A percentile compares a stretch with the other conserved stretches of the same genome.
phyloP scores from a whole-genome alignment of 1,140 invertebrate species.

The Melanaphis sacchari region DNA sequence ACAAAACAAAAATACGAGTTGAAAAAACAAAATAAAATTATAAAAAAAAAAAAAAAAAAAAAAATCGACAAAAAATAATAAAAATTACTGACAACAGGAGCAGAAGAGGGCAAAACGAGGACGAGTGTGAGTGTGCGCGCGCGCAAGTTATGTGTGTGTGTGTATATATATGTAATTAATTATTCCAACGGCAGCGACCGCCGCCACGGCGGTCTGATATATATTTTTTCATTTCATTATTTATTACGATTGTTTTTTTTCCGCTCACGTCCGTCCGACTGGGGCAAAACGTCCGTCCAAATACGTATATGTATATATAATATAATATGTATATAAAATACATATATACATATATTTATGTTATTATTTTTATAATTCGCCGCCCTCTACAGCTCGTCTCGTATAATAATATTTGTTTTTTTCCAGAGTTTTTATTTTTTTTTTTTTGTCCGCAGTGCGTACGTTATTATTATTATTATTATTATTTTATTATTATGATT shows the following conservation, averaged over 20 bases:
- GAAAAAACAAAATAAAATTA: constrained; percentile 43
- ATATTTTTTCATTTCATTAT: constrained; percentile 53
- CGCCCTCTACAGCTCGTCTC: constrained; percentile 29
- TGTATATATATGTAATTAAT: constrained; percentile 31
- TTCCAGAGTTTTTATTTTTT: background rate
- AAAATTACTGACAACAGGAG: constrained; percentile 44
- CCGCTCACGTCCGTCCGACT: constrained; percentile 48
- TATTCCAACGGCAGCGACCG: constrained; percentile 47
- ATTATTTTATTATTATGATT: constrained; percentile 51
- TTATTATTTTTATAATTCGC: constrained; percentile 51
- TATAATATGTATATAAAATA: constrained; percentile 11
- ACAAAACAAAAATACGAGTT: constrained; percentile 48
- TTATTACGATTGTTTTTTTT: constrained; percentile 54
- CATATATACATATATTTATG: constrained; percentile 34
- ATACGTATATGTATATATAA: background rate
- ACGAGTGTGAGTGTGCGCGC: constrained; percentile 26
- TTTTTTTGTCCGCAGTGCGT: constrained; percentile 38
- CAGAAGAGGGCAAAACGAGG: background rate
- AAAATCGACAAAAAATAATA: constrained; percentile 43
- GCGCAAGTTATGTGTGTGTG: background rate
- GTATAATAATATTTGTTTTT: constrained; percentile 45
- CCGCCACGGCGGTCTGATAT: constrained; percentile 51
- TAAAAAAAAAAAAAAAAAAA: constrained; percentile 3
- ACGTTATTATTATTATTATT: constrained; percentile 46
- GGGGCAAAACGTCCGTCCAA: constrained; percentile 46